Evolutionary conservation across 2,888 invertebrate genomes (phyloP), one percentile per base, ranked within the genome.

Genomic region (Liodrosophila aerea): DNA sequence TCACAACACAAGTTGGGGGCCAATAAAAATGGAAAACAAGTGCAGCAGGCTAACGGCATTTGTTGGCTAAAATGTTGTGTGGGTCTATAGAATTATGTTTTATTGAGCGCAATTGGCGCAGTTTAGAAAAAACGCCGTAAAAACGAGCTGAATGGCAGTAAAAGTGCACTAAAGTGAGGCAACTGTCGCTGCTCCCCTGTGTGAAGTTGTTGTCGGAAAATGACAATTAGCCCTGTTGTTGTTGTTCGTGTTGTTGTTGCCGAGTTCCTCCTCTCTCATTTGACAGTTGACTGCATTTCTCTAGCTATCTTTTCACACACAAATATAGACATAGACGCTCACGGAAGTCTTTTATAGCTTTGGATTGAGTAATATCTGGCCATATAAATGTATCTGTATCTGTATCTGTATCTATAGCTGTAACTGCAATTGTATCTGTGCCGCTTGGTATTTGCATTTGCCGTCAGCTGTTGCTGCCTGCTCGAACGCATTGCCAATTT

Each of bases 341-440:
- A 53, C 75, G 75, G 69, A 72, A 74, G 73, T 76, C 52, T 74
- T 73, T 63, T 22, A 22, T 5, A 64, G 43, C 52, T 50, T 41
- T 62, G n/a, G 81, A 78, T 78, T 78, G 82, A 78, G 82, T 81
- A 84, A 78, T 81, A 82, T 61, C 62, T 59, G 50, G 57, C 46
- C 58, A 41, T 50, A 40, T 52, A 52, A 66, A 66, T 73, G 29
- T 13, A 15, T 44, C 13, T 51, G 56, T 29, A 34, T 22, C 34
- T 49, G 16, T 36, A 44, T 11, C 16, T 37, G 5, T 29, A 22
- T 11, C 44, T 63, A 33, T 33, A 43, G 44, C 30, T 39, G 44
- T 49, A 61, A 57, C 37, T 61, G 58, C 46, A 45, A 47, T n/a
- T 43, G 34, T 45, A 58, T 57, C 84, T 80, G 84, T 66, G n/a